Base-by-base conservation (phyloP, 1,140 invertebrate species). In the Drosophila varians region DNA sequence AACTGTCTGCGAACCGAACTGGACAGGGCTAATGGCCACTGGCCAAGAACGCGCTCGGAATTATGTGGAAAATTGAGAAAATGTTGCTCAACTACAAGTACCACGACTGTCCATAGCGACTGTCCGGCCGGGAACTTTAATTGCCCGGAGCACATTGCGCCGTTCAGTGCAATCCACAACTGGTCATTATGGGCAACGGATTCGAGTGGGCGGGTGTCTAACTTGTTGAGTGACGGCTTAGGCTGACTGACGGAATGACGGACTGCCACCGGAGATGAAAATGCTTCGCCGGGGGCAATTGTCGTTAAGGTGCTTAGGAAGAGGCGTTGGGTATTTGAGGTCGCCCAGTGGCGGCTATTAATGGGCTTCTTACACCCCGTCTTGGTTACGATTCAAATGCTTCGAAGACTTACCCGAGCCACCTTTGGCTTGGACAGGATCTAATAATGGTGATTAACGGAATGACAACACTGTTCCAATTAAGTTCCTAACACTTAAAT, bases 241-340 rank as follows among this genome's bases (percentile, higher is more conserved):
- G 19, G 14, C 43, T 25, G 54, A 26, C 38, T 18, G 42, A 23
- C 38, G 9, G 45, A 16, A 28, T 74, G 60, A 74, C 46, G 70
- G 28, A 74, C 69, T 42, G 42, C 34, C 43, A 42, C 56, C 42
- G 43, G 55, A 71, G 60, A 52, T 68, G 64, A 65, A 45, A 65
- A 52, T 21, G 61, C 26, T 36, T 45, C 31, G n/a, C 18, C 11
- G 21, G 56, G 66, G 69, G 47, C 69, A 73, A 72, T 74, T 74
- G 72, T 86, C 77, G 80, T 87, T 86, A 86, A 87, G 80, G 80
- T 86, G 80, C 80, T 86, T 86, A 79, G 70, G 47, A 51, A 38
- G 46, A 74, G 75, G 75, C 75, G 75, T 77, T 72, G 71, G 34
- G 52, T 77, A 43, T 47, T 77, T 77, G 36, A 57, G 64, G 55